These are phyloP conservation scores for Semnopithecus entellus DNA, from an alignment of 2,113 vertebrate genomes.

Conservation along the genomic window DNA sequence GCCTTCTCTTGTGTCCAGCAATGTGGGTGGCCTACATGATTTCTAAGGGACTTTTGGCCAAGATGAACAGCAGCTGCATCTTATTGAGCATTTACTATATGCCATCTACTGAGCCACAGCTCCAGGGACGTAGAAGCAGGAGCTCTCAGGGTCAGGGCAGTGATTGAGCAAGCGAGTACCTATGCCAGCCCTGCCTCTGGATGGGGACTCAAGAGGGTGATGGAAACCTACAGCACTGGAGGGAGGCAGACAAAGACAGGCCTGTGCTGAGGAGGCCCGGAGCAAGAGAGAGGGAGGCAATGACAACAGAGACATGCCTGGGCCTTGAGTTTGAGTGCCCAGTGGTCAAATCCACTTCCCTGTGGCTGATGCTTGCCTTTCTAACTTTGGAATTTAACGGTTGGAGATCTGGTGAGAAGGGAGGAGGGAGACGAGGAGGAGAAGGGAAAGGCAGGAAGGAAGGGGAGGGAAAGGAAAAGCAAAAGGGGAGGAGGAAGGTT, in stretches of 20 bases:
- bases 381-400: not conserved
- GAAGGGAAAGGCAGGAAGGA: not conserved
- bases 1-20: not conserved
- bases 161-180: not conserved
- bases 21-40: not conserved
- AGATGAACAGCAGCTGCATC: not conserved
- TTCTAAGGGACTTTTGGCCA: not conserved
- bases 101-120: not conserved
- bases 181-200: too few relatives aligned
- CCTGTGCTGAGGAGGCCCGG: not conserved
- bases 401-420: not conserved
- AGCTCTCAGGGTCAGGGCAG: not conserved
- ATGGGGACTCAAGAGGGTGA: not conserved
- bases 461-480: not conserved
- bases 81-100: not conserved
- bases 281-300: not conserved
- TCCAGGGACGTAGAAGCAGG: not conserved
- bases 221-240: not conserved
- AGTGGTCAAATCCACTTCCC: not conserved
- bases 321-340: not conserved
- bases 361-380: not conserved
- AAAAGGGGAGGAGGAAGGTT: not conserved
- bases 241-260: not conserved
- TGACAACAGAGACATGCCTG: not conserved
- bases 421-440: not conserved